phyloP scores from a whole-genome alignment of 30 jellyfish, hydroid and myxozoan species.

The Nemopilema nomurai region DNA sequence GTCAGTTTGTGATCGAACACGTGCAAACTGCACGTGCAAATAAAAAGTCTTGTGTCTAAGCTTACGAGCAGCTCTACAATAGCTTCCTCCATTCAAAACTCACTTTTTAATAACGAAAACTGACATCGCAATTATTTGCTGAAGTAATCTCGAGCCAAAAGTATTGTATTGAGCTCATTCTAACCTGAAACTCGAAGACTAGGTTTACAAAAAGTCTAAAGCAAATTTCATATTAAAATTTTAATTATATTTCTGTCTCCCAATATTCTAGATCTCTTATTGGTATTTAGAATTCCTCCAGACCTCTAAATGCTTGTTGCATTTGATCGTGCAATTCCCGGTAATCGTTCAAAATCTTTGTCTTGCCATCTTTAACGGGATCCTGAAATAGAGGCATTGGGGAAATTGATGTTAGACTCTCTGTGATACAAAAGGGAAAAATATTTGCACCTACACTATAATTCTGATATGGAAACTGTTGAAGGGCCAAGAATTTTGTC shows the following conservation, averaged over 20 bases:
- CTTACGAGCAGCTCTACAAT: too few relatives aligned
- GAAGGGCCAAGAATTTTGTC: too few relatives aligned
- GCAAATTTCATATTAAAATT: not conserved
- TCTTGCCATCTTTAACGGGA: slow-evolving; percentile 97
- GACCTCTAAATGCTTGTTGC: slow-evolving; percentile 90
- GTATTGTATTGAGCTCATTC: not conserved
- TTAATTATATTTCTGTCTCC: not conserved
- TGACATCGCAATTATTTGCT: not conserved
- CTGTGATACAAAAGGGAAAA: too few relatives aligned
- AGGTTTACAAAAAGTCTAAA: slow-evolving; percentile 1
- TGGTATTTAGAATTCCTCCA: slow-evolving; percentile 82
- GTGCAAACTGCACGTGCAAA: too few relatives aligned
- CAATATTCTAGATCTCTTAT: not conserved
- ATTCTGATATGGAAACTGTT: too few relatives aligned
- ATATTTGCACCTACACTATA: too few relatives aligned
- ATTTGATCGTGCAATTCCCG: slow-evolving; percentile 88
- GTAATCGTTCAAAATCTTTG: slow-evolving; percentile 80
- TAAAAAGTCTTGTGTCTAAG: too few relatives aligned
- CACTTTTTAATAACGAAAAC: not conserved
- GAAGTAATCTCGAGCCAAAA: not conserved
- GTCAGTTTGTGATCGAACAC: too few relatives aligned
- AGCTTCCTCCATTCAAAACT: too few relatives aligned
- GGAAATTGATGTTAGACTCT: too few relatives aligned
- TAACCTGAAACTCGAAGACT: not conserved
- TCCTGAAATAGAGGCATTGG: too few relatives aligned